phyloP scores from a whole-genome alignment of 2,797 vertebrate species.

The Telmatherina bonti region DNA sequence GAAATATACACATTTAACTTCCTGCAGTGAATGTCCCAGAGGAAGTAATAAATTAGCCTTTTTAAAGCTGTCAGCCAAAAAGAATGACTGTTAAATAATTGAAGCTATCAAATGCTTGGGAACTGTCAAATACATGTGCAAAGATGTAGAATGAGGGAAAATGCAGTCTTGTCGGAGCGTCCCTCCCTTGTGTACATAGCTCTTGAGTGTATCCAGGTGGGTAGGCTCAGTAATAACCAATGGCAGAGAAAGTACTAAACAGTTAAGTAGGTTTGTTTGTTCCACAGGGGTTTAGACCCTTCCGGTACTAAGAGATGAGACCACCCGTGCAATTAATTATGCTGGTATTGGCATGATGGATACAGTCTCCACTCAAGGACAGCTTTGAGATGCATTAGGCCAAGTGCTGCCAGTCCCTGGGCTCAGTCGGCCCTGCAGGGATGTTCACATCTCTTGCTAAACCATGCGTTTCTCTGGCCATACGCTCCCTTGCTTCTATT shows the following conservation, averaged over 20 bases:
- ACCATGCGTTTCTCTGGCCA: slow-evolving; percentile 35
- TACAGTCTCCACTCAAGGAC: slow-evolving; percentile 75
- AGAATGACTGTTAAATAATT: slow-evolving; percentile 12
- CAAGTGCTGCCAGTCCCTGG: slow-evolving; percentile 67
- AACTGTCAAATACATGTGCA: slow-evolving; percentile 46
- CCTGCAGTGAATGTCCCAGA: slow-evolving; percentile 18
- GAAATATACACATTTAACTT: slow-evolving; percentile 1
- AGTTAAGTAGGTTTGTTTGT: slow-evolving; percentile 78
- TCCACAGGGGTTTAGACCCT: slow-evolving; percentile 61
- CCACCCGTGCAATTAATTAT: slow-evolving; percentile 74
- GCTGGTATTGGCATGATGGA: slow-evolving; percentile 72
- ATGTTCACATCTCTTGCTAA: slow-evolving; percentile 32
- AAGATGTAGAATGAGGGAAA: slow-evolving; percentile 63
- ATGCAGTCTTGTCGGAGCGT: slow-evolving; percentile 50
- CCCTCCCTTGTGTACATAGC: slow-evolving; percentile 51
- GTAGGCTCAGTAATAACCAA: slow-evolving; percentile 67
- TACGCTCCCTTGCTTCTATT: slow-evolving; percentile 48
- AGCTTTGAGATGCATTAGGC: slow-evolving; percentile 72
- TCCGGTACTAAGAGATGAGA: slow-evolving; percentile 72
- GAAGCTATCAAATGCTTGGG: slow-evolving; percentile 34
- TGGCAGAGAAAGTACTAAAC: slow-evolving; percentile 72
- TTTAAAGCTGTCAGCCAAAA: background rate
- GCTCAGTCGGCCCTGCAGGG: slow-evolving; percentile 36
- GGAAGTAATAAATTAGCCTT: background rate
- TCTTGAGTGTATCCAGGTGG: slow-evolving; percentile 68